Percentiles rank a stretch among this genome's conserved stretches.
phyloP scores from a whole-genome alignment of 2,797 vertebrate species.

The Sardinella longiceps region DNA sequence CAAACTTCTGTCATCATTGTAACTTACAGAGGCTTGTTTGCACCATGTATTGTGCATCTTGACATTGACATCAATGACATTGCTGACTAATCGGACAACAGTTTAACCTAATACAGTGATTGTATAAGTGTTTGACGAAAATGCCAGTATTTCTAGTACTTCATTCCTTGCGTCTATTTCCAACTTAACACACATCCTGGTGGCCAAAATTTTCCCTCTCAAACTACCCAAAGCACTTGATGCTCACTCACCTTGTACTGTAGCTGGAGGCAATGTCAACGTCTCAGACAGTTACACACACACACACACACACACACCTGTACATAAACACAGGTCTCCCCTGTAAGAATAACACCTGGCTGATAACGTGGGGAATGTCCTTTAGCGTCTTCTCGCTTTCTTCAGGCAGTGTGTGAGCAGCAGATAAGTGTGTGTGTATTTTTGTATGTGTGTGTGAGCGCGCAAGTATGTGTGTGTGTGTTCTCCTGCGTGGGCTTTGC shows the following conservation, averaged over 20 bases:
- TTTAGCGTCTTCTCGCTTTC: background rate
- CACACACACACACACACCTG: background rate
- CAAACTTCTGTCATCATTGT: no score
- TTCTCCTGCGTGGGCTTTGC: background rate
- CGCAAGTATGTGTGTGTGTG: no score
- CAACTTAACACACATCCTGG: no score
- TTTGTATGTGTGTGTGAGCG: no score
- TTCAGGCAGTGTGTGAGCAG: background rate
- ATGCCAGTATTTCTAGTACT: no score
- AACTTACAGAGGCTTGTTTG: no score
- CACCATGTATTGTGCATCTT: no score
- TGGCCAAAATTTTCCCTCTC: no score
- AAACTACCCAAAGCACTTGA: background rate
- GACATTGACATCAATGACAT: background rate
- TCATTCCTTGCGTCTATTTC: no score
- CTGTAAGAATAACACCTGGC: background rate
- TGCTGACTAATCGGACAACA: background rate
- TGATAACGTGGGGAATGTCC: background rate
- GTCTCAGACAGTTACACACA: background rate
- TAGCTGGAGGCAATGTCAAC: background rate
- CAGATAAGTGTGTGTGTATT: background rate
- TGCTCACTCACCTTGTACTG: background rate
- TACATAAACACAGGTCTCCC: background rate
- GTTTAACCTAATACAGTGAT: background rate
- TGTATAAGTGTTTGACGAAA: background rate